A percentile compares a stretch with the other conserved stretches of the same genome.
Evolutionary conservation across 2,888 invertebrate genomes (phyloP).

Genomic region (Tiliacea aurago): DNA sequence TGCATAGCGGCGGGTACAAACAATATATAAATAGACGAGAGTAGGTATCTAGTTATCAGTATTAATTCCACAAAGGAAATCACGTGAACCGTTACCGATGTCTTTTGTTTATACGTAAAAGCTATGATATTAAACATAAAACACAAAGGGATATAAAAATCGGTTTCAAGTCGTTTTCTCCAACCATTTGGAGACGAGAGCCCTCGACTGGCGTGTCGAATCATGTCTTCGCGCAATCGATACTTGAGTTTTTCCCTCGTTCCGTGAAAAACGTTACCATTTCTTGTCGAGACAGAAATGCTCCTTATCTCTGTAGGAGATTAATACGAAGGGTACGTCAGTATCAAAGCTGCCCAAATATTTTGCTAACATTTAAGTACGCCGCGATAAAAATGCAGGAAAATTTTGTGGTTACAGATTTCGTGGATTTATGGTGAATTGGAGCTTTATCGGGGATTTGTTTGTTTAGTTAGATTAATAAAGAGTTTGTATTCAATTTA

Average conservation of each 20-base stretch:
- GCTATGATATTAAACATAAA: slow-evolving; percentile 64
- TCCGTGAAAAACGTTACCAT: slow-evolving; percentile 67
- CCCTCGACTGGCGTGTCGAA: slow-evolving; percentile 72
- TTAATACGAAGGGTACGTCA: slow-evolving; percentile 69
- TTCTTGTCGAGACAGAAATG: slow-evolving; percentile 69
- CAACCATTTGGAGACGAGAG: slow-evolving; percentile 62
- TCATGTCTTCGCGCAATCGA: slow-evolving; percentile 74
- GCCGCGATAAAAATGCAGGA: slow-evolving; percentile 55
- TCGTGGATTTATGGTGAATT: slow-evolving; percentile 39
- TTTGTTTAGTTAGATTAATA: slow-evolving; percentile 20
- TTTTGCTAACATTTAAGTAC: slow-evolving; percentile 64
- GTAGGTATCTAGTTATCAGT: too few relatives aligned
- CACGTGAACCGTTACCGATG: slow-evolving; percentile 32
- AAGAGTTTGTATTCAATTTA: neutral
- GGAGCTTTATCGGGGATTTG: slow-evolving; percentile 24
- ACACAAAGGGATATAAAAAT: slow-evolving; percentile 66
- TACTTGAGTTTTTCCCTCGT: slow-evolving; percentile 74
- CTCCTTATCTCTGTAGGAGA: slow-evolving; percentile 71
- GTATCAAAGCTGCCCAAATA: slow-evolving; percentile 62
- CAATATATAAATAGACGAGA: slow-evolving; percentile 1
- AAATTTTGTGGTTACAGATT: slow-evolving; percentile 36
- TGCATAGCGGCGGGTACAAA: neutral
- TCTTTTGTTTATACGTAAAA: slow-evolving; percentile 51
- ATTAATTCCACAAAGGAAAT: slow-evolving; percentile 44
- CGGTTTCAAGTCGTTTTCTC: slow-evolving; percentile 63